Percentiles rank a stretch among this genome's conserved stretches.
phyloP scores from a whole-genome alignment of 2,797 vertebrate species.

The Merluccius polli region DNA sequence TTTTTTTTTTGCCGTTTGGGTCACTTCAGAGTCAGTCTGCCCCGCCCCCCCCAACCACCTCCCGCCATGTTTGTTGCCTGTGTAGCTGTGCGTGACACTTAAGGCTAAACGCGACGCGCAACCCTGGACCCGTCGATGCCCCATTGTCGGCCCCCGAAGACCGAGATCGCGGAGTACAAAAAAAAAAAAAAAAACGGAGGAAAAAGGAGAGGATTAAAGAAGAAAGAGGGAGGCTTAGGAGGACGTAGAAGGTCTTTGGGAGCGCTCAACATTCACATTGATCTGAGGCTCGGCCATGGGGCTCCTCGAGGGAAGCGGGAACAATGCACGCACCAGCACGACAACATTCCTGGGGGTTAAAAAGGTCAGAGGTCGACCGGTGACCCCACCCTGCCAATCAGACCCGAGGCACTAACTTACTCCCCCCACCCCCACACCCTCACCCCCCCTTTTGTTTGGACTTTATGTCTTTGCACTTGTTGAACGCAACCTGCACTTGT shows the following conservation, averaged over 20 bases:
- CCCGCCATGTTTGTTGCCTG: constrained; percentile 1
- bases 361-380: constrained; percentile 63
- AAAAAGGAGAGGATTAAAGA: constrained; percentile 52
- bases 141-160: constrained; percentile 56
- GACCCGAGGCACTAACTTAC: constrained; percentile 50
- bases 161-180: not conserved
- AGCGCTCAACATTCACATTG: constrained; percentile 56
- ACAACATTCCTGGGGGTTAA: constrained; percentile 70
- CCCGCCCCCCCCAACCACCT: constrained; percentile 5
- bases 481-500: constrained; percentile 59
- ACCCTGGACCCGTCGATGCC: constrained; percentile 48
- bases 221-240: constrained; percentile 36
- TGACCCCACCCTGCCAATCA: constrained; percentile 68
- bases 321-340: constrained; percentile 69
- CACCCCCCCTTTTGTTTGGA: constrained; percentile 47
- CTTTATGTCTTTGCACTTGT: constrained; percentile 65
- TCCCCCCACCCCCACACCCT: constrained; percentile 20
- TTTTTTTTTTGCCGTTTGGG: constrained; percentile 18
- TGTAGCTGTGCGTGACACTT: constrained; percentile 31
- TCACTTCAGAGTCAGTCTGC: constrained; percentile 12
- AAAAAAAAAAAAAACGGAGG: constrained; percentile 30
- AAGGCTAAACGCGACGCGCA: constrained; percentile 32
- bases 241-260: constrained; percentile 37
- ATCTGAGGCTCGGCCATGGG: constrained; percentile 48
- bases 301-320: constrained; percentile 53